A percentile compares a stretch with the other conserved stretches of the same genome.
phyloP scores from a whole-genome alignment of 2,888 invertebrate genomes.

The Eupithecia insigniata region DNA sequence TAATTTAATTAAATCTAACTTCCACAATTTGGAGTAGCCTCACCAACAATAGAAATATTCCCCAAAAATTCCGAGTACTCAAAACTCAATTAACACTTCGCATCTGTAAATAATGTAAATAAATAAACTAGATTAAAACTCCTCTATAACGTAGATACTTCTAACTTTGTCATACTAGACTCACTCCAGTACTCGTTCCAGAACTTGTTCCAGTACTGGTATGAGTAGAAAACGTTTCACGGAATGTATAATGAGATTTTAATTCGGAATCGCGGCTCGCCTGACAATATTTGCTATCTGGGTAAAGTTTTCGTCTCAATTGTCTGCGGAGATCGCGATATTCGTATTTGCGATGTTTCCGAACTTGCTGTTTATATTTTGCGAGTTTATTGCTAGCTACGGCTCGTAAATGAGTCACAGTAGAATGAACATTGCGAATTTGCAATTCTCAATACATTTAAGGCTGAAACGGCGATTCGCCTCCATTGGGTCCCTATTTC shows the following conservation, averaged over 20 bases:
- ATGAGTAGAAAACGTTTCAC: slow-evolving; percentile 31
- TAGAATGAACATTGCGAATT: neutral
- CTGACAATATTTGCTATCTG: slow-evolving; percentile 36
- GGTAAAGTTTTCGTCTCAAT: slow-evolving; percentile 12
- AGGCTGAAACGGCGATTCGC: too few species aligned
- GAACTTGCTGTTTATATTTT: neutral
- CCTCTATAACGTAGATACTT: neutral
- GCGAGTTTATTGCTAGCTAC: neutral
- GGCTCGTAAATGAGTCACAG: neutral
- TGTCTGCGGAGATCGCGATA: neutral
- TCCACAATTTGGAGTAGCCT: neutral
- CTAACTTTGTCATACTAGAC: neutral
- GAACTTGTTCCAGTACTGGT: neutral
- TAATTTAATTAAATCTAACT: neutral
- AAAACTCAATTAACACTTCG: neutral
- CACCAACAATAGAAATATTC: neutral
- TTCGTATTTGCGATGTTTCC: neutral
- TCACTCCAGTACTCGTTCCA: neutral
- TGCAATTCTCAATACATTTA: too few species aligned
- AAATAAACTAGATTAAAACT: slow-evolving; percentile 10
- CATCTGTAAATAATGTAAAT: slow-evolving; percentile 5
- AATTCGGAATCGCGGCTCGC: slow-evolving; percentile 35
- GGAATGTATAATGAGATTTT: slow-evolving; percentile 39
- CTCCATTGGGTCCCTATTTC: too few species aligned
- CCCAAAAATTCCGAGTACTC: neutral